These are phyloP conservation scores for Muscicapa adusta DNA, from an alignment of 2,113 vertebrate genomes.

Conservation along the genomic window DNA sequence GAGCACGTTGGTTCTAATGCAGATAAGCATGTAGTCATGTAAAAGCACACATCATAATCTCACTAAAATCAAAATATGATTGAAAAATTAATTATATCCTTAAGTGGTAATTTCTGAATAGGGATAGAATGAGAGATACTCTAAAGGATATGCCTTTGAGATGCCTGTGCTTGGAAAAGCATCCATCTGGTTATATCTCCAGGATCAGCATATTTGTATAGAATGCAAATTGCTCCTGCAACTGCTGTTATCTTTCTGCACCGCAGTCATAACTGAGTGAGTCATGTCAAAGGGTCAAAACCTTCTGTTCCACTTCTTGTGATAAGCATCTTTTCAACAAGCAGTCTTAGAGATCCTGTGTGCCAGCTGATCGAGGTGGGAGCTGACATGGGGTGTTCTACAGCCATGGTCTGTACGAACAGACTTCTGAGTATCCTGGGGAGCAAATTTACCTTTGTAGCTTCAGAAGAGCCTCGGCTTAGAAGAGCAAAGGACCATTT, in stretches of 20 bases:
- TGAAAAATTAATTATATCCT: not conserved
- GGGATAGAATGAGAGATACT: not conserved
- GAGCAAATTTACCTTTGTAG: not conserved
- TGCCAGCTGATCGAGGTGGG: not conserved
- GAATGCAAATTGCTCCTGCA: constrained; percentile 18
- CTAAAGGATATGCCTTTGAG: not conserved
- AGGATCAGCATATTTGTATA: constrained; percentile 18
- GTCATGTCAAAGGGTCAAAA: constrained; percentile 39
- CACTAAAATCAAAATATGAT: not conserved
- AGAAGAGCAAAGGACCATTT: not conserved
- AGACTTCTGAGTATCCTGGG: rapidly evolving
- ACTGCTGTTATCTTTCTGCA: constrained; percentile 12
- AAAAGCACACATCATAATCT: not conserved
- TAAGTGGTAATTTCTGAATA: not conserved
- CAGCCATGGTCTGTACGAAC: rapidly evolving
- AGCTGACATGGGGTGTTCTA: not conserved
- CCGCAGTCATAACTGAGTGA: not conserved
- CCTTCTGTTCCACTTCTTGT: constrained; percentile 22
- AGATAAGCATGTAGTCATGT: not conserved
- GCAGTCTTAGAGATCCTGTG: not conserved
- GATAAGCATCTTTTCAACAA: constrained; percentile 16
- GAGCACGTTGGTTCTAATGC: not conserved
- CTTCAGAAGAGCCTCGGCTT: not conserved
- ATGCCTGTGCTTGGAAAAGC: not conserved
- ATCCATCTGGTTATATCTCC: constrained; percentile 18